Conservation (phyloP, 2,888 invertebrate genomes). For the Camponotus fellah region DNA sequence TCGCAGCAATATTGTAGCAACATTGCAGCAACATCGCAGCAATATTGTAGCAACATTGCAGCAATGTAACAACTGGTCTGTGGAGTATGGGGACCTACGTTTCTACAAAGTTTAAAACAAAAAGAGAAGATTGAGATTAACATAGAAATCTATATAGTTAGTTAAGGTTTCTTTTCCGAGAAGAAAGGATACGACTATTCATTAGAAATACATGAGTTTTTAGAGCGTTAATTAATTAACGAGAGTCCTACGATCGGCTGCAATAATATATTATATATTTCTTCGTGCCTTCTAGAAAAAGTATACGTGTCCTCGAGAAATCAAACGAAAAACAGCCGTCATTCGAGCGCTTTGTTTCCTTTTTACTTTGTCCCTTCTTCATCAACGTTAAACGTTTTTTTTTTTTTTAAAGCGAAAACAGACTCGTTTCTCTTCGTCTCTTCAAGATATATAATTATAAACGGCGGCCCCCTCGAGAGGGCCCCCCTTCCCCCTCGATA, state of each 20-base stretch:
- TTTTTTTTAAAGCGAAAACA: background rate
- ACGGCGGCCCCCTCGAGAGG: constrained; percentile 31
- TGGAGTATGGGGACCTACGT: constrained; percentile 38
- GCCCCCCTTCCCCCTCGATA: constrained; percentile 12
- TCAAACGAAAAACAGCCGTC: background rate
- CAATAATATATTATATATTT: background rate
- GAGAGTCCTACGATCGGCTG: constrained; percentile 41
- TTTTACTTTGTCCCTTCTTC: background rate
- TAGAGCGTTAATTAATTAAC: constrained; percentile 44
- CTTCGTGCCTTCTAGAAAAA: constrained; percentile 51
- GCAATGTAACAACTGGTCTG: too few species aligned
- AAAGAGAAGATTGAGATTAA: constrained; percentile 39
- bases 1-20: too few species aligned
- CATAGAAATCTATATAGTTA: background rate
- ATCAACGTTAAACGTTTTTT: constrained; percentile 1
- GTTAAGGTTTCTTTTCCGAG: background rate
- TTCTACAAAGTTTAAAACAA: constrained; percentile 64
- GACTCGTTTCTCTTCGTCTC: constrained; percentile 51
- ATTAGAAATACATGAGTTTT: constrained; percentile 14
- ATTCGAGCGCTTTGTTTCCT: constrained; percentile 16
- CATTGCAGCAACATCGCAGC: too few species aligned
- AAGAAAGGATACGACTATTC: constrained; percentile 31
- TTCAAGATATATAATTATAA: background rate
- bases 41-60: too few species aligned
- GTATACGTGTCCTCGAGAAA: constrained; percentile 27